Percentiles rank a stretch among this genome's conserved stretches.
Conservation (phyloP, 2,113 vertebrate species). For the Cinclus mexicanus region DNA sequence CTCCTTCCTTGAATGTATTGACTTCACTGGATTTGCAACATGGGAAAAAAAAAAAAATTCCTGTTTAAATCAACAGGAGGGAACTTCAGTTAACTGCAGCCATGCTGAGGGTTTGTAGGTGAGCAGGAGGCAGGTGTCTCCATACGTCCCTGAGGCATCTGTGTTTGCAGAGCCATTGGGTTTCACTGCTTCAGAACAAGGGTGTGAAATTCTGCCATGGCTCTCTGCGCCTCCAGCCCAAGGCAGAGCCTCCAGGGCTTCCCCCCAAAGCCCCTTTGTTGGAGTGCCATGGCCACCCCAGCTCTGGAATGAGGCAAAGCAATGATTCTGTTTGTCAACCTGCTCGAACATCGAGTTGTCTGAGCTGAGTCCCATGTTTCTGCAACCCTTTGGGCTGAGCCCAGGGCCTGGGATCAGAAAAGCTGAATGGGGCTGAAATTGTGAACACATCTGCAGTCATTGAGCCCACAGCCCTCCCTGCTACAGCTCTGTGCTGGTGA, state of each 20-base stretch:
- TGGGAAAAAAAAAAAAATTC: background rate
- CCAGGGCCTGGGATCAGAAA: background rate
- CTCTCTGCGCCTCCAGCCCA: background rate
- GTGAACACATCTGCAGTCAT: background rate
- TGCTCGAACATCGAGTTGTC: rapidly evolving
- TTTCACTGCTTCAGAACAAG: background rate
- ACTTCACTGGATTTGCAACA: background rate
- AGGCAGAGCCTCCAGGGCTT: background rate
- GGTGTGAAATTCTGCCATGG: background rate
- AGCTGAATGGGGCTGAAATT: background rate
- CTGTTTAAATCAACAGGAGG: background rate
- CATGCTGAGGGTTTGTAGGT: background rate
- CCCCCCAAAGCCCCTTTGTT: background rate
- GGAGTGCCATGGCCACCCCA: background rate
- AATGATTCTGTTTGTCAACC: rapidly evolving
- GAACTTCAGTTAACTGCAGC: background rate
- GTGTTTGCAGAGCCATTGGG: background rate
- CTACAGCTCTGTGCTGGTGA: background rate
- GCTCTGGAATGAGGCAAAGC: background rate
- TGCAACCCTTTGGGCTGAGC: background rate
- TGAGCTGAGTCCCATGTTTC: background rate
- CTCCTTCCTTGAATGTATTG: background rate
- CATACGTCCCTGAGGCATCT: background rate
- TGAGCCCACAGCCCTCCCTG: background rate
- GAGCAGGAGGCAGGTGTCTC: background rate